A percentile compares a stretch with the other conserved stretches of the same genome.
Conservation (phyloP, 2,113 vertebrate species). For the Oryzias celebensis region DNA sequence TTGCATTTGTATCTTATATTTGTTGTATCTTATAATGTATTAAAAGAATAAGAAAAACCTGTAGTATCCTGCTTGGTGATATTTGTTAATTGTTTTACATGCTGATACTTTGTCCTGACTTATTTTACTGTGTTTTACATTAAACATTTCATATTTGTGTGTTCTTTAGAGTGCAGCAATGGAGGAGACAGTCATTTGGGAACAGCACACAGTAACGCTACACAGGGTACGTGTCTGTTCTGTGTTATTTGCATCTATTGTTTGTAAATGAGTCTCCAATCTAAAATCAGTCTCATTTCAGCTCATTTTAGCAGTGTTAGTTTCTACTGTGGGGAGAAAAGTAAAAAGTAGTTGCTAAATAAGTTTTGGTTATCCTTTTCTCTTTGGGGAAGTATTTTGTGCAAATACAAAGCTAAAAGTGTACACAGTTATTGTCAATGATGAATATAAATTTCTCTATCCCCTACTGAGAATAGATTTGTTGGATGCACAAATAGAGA, state of each 20-base stretch:
- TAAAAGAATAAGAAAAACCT: too few species aligned
- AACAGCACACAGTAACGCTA: constrained; percentile 99
- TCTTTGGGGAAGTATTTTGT: not conserved
- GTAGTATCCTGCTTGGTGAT: too few species aligned
- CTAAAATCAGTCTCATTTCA: too few species aligned
- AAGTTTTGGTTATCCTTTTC: too few species aligned
- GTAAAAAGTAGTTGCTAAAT: too few species aligned
- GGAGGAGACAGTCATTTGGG: constrained; percentile 99
- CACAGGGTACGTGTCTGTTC: constrained; percentile 88
- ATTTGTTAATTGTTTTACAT: too few species aligned
- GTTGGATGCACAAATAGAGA: not conserved
- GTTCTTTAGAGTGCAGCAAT: constrained; percentile 89
- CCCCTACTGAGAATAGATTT: not conserved
- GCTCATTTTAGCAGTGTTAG: not conserved
- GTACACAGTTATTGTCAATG: not conserved
- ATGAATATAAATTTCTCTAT: not conserved
- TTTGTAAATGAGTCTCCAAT: constrained; percentile 19
- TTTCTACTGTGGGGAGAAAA: not conserved
- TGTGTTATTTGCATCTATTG: constrained; percentile 38
- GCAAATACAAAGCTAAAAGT: not conserved
- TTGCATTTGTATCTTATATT: too few species aligned
- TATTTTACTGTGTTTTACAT: not conserved
- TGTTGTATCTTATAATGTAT: too few species aligned
- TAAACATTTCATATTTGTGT: constrained; percentile 36
- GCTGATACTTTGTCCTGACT: too few species aligned